Conservation (phyloP, 2,888 invertebrate species). For the Epicampocera succincta region DNA sequence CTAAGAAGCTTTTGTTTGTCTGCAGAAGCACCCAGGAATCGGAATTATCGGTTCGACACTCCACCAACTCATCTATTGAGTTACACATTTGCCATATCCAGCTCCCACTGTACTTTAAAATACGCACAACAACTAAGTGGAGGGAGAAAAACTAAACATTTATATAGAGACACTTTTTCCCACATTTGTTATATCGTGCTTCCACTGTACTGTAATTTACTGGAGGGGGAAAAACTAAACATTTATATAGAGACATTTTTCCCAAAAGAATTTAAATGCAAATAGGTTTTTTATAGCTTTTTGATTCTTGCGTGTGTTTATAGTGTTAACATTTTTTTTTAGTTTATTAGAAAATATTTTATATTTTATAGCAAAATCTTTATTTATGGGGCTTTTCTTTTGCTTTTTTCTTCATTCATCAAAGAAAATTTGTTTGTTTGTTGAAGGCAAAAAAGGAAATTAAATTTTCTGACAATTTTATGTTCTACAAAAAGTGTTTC, state of each 20-base stretch:
- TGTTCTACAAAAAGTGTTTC: background rate
- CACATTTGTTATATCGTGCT: too few relatives aligned
- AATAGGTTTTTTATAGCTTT: too few relatives aligned
- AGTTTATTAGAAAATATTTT: background rate
- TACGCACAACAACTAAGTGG: too few relatives aligned
- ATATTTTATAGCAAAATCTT: background rate
- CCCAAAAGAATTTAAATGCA: too few relatives aligned
- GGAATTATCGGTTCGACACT: too few relatives aligned
- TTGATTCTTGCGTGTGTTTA: background rate
- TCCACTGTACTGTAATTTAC: too few relatives aligned
- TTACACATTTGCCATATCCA: too few relatives aligned
- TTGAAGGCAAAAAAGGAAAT: slow-evolving; percentile 31
- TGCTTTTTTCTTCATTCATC: slow-evolving; percentile 5
- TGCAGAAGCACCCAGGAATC: too few relatives aligned
- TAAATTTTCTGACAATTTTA: slow-evolving; percentile 19
- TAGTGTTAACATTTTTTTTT: background rate
- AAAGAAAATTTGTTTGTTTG: slow-evolving; percentile 38
- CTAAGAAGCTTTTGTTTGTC: too few relatives aligned
- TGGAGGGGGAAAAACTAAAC: too few relatives aligned
- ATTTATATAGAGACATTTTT: background rate
- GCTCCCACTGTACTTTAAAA: too few relatives aligned
- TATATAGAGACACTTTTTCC: background rate
- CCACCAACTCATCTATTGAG: too few relatives aligned
- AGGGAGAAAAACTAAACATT: background rate
- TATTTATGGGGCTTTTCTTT: slow-evolving; percentile 4